Conservation (phyloP, 92 coral and sea anemone species). For the Heteractis magnifica region DNA sequence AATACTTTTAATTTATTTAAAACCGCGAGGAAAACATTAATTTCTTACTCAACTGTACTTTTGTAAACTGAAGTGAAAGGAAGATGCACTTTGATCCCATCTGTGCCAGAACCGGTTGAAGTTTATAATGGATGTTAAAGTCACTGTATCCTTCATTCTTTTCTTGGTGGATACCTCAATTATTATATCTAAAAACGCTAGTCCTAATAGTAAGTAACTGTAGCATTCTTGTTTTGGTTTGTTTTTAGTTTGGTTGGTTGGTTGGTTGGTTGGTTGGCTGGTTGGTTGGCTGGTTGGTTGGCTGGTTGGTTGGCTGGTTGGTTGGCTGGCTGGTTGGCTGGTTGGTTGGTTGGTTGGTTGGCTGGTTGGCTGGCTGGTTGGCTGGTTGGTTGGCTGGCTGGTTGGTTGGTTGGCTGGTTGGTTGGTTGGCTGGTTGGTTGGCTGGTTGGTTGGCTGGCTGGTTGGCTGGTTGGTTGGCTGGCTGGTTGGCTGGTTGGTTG, state of each 20-base stretch:
- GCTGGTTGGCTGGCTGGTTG: too few relatives aligned
- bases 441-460: too few relatives aligned
- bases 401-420: neutral
- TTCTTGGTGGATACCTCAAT: neutral
- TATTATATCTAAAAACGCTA: neutral
- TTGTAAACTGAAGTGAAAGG: neutral
- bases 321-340: too few relatives aligned
- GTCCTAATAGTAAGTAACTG: neutral
- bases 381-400: too few relatives aligned
- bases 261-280: neutral
- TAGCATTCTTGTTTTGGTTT: neutral
- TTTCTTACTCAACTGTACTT: too few relatives aligned
- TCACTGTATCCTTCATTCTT: neutral
- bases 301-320: too few relatives aligned
- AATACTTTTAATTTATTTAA: too few relatives aligned
- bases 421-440: too few relatives aligned
- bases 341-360: neutral
- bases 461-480: neutral
- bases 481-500: too few relatives aligned
- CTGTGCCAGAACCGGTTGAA: neutral
- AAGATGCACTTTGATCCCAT: too few relatives aligned
- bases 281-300: too few relatives aligned
- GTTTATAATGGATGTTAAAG: neutral
- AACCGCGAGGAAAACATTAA: too few relatives aligned
- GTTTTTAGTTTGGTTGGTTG: neutral